Base-by-base conservation (phyloP, 2,888 invertebrate species). In the Phania funesta region DNA sequence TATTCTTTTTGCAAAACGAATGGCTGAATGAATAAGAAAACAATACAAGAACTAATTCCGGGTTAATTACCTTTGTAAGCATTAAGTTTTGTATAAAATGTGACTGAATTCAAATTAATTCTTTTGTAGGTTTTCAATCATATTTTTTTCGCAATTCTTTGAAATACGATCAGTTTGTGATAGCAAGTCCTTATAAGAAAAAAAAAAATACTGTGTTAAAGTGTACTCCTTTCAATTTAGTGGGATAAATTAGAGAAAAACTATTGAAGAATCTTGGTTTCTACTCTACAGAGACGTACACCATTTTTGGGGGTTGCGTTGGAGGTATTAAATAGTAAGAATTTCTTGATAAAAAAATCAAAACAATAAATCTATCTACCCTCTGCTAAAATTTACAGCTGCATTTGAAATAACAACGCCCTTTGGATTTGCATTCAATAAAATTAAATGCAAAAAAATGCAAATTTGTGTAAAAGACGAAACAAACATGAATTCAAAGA, bases 21-120 rank as follows among this genome's bases (percentile, higher is more conserved):
- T 38, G 18, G 8, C 18, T 54, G 52, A 41, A 44, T 54, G 11
- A 71, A 76, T 16, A 29, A 26, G 11, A 44, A 18, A 38, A 32
- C 35, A 50, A 24, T 24, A 62, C 48, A 75, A 64, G 16, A 74
- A 64, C 64, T 77, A 82, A 82, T 82, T 82, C 81, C 81, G 62
- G 77, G 67, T 77, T 82, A 82, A 82, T 82, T 82, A 82, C 73
- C 80, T 80, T 75, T 70, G 68, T 74, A 77, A 82, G 77, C 77
- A 82, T 77, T 77, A 58, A 68, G 62, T 80, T 80, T 64, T 68
- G 13, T 58, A 58, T 41, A 50, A 20, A 74, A 62, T 32, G 20
- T 56, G 38, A 50, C 58, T 44, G 44, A 52, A 76, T 41, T 70
- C n/a, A 52, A 56, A 70, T 50, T 26, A 67, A 50, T 75, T 70